Evolutionary conservation across 2,113 vertebrate species (phyloP).

Genomic region (Lagopus leucura): DNA sequence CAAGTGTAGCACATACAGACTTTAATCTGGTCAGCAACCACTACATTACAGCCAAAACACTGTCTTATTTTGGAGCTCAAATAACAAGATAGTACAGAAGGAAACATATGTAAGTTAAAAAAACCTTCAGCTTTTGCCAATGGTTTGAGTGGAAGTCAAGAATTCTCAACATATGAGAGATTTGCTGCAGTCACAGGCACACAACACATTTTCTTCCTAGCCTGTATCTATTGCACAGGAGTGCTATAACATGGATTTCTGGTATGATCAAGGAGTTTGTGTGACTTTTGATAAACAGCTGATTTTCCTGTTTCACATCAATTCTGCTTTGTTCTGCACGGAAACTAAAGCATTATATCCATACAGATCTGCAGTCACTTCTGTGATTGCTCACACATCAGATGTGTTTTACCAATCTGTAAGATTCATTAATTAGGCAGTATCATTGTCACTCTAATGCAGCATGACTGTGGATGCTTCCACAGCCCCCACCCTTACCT

Average conservation of each 20-base stretch:
- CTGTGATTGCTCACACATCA: background rate
- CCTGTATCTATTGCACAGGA: background rate
- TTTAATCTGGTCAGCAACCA: background rate
- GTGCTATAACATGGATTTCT: background rate
- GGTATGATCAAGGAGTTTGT: background rate
- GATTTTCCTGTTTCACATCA: background rate
- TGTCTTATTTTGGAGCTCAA: background rate
- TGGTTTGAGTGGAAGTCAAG: background rate
- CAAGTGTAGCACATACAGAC: background rate
- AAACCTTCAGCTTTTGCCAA: background rate
- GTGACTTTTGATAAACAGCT: rapidly evolving
- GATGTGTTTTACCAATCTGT: background rate
- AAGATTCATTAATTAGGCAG: background rate
- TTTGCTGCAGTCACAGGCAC: background rate
- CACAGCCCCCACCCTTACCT: background rate
- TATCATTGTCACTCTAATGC: background rate
- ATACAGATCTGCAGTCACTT: background rate
- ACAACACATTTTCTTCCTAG: background rate
- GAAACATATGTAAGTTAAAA: background rate
- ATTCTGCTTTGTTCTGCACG: background rate
- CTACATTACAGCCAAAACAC: background rate
- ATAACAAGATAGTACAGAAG: background rate
- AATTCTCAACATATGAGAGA: background rate
- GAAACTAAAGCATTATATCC: background rate
- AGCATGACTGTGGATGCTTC: background rate